Evolutionary conservation across 2,113 vertebrate genomes (phyloP), one percentile per base, ranked within the genome.

Genomic region (Catharus bicknelli): DNA sequence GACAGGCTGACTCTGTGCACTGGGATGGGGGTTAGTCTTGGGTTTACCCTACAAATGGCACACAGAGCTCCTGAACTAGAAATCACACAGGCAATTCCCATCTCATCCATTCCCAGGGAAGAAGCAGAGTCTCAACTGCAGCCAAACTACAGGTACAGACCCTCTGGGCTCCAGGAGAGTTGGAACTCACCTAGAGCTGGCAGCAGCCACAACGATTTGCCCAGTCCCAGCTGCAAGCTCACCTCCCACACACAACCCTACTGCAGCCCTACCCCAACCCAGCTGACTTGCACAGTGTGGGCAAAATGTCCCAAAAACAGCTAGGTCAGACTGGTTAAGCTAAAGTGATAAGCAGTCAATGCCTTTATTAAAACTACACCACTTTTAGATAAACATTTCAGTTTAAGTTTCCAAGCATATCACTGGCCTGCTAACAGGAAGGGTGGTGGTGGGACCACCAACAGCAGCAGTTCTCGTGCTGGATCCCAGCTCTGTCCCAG

Each of bases 351-450:
- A 95, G 93, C 92, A 95, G 88, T 94, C 89, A 96, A 93, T 88
- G 90, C 80, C 64, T 97, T 97, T 97, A 97, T 96, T 97, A 94
- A 96, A 97, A 96, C 95, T 92, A 96, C 91, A 94, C 73, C 93
- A 82, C 79, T 95, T 93, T 85, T 58, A 88, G 93, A 86, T 84
- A 82, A 95, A 96, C 92, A 95, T 90, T 95, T 93, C 68, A 19
- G 92, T 93, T 90, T 61, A 30, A 70, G 40, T 79, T 91, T 94
- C 81, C 93, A 90, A 93, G 88, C 73, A 0, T 78, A 30, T 69
- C 88, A 88, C 83, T 80, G 87, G 83, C 89, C 90, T 83, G 36
- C 53, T 61, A 79, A 55, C 1, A 4, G 79, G 84, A 86, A 55
- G 1, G 25, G 80, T 4, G 2, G 70, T 40, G 57, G 17, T 77